Evolutionary conservation across 2,888 invertebrate genomes (phyloP), one percentile per base, ranked within the genome.

Genomic region (Cataglyphis livida): DNA sequence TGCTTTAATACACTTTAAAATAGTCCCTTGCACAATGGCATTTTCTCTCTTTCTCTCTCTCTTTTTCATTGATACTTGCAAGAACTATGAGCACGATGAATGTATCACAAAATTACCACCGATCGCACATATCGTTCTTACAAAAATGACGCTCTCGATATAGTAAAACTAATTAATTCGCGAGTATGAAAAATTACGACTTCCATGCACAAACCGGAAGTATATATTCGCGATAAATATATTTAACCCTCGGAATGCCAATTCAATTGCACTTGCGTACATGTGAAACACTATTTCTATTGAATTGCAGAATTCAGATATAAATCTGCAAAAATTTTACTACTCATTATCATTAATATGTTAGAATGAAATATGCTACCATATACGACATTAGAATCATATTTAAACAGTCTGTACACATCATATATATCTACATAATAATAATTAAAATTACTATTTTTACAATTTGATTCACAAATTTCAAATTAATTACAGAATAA

Each of bases 111-210:
- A 84, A 44, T 70, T 32, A 32, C 71, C 59, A 79, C 25, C 35
- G 4, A 71, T 59, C 78, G 59, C 41, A 78, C 35, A 59, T 78
- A 70, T 44, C 44, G 48, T 12, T 68, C 51, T 79, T 79, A 79
- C 59, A 71, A 70, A 79, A 79, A 21, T 78, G 57, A 78, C 41
- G 15, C 15, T 59, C 7, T 59, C n/a, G 9, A 59, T 44, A 48
- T 6, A n/a, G 10, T 44, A 71, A 79, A 70, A 48, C 21, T 71
- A 79, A 71, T 51, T 57, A 65, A 68, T 76, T 83, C 18, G 79
- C 64, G 62, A 25, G 38, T 35, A 9, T 81, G 59, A 61, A 87
- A 86, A 87, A 85, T 89, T 89, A 88, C 75, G 84, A 89, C 74
- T 76, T 73, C 81, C 84, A 75, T 85, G 62, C 70, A 51, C 2